Conservation (phyloP, 2,888 invertebrate genomes). For the Chironomus riparius region DNA sequence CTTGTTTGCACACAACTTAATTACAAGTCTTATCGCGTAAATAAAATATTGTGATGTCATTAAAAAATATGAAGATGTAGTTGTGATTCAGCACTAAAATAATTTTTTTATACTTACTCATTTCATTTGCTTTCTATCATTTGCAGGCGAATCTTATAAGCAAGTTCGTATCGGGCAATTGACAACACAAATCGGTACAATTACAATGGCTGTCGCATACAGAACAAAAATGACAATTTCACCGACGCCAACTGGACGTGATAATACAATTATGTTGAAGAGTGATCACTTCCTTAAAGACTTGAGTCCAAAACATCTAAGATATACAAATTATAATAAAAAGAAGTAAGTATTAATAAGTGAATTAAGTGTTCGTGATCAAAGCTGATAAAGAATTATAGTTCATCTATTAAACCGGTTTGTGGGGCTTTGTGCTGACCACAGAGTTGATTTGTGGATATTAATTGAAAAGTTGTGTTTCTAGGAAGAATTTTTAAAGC, state of each 20-base stretch:
- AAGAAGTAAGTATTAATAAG: constrained; percentile 46
- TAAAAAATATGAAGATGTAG: background rate
- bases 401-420: too few species aligned
- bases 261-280: constrained; percentile 71
- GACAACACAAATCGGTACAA: constrained; percentile 75
- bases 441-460: too few species aligned
- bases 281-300: constrained; percentile 82
- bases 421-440: too few species aligned
- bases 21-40: background rate
- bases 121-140: constrained; percentile 16
- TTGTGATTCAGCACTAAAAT: background rate
- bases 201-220: constrained; percentile 74
- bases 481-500: too few species aligned
- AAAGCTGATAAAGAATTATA: background rate
- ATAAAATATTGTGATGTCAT: background rate
- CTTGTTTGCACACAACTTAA: background rate
- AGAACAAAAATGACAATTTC: constrained; percentile 87
- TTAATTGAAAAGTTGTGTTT: too few species aligned
- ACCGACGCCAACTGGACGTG: constrained; percentile 61
- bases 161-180: constrained; percentile 76
- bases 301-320: constrained; percentile 57
- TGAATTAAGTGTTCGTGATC: background rate
- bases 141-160: constrained; percentile 68
- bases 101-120: background rate
- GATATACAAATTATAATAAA: constrained; percentile 38